Conservation (phyloP, 2,888 invertebrate genomes). For the Rhaphigaster nebulosa region DNA sequence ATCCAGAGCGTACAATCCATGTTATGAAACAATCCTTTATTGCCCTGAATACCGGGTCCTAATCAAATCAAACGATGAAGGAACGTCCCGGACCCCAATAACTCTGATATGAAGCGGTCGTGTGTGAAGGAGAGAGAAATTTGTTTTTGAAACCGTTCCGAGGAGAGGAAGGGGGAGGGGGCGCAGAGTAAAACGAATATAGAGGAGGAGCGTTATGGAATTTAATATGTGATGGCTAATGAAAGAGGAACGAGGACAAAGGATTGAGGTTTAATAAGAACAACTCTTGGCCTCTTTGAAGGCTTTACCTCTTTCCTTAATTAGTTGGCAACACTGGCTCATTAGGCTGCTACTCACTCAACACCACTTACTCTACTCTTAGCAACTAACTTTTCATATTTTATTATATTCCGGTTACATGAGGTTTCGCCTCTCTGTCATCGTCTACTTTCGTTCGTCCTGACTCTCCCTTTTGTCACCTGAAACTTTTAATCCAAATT, state of each 20-base stretch:
- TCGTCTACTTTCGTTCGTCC: too few relatives aligned
- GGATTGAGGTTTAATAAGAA: constrained; percentile 58
- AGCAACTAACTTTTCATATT: background rate
- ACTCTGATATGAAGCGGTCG: background rate
- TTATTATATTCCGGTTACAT: background rate
- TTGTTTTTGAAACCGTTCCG: constrained; percentile 14
- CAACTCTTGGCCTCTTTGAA: constrained; percentile 29
- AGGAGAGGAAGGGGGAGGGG: background rate
- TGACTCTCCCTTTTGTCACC: too few relatives aligned
- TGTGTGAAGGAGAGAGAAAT: constrained; percentile 7
- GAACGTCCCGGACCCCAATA: background rate
- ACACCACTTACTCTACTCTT: background rate
- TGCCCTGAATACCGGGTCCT: background rate
- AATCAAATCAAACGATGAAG: constrained; percentile 21
- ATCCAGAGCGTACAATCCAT: too few relatives aligned
- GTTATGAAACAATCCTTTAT: constrained; percentile 21
- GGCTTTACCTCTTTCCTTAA: background rate
- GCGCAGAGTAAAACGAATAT: constrained; percentile 41
- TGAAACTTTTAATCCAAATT: too few relatives aligned
- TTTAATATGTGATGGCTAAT: constrained; percentile 56
- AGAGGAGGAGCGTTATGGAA: constrained; percentile 40
- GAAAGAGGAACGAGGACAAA: constrained; percentile 38
- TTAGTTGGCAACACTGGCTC: constrained; percentile 33
- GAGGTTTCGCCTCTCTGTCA: too few relatives aligned
- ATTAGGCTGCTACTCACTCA: background rate